Conservation (phyloP, 1,140 invertebrate genomes). For the Rhagoletis zephyria region DNA sequence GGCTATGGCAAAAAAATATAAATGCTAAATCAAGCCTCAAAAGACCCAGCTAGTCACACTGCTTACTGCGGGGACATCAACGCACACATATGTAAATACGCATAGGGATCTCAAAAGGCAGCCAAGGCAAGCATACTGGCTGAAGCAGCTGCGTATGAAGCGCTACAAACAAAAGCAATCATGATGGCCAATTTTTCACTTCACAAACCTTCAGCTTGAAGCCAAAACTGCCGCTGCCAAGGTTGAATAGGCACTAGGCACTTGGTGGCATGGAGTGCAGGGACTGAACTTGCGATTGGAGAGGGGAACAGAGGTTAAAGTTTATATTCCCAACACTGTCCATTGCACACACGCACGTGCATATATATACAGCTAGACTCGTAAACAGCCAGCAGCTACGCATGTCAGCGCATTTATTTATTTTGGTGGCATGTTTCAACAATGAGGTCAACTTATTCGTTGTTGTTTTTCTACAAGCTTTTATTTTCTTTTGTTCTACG, state of each 20-base stretch:
- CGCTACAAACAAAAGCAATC: constrained; percentile 47
- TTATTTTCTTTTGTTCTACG: neutral
- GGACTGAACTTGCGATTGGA: neutral
- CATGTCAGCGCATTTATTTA: constrained; percentile 39
- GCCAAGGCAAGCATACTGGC: neutral
- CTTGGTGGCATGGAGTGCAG: neutral
- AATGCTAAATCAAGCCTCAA: too few species aligned
- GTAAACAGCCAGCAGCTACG: neutral
- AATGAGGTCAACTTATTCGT: constrained; percentile 38
- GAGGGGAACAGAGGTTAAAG: constrained; percentile 14
- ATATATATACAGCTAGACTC: neutral
- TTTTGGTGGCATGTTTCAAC: constrained; percentile 8
- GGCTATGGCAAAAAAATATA: too few species aligned
- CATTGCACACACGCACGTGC: neutral
- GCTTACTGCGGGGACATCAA: neutral
- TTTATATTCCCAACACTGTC: neutral
- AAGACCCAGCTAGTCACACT: too few species aligned
- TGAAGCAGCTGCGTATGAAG: constrained; percentile 21
- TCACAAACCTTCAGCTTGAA: constrained; percentile 41
- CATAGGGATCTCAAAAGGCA: neutral
- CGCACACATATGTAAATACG: neutral
- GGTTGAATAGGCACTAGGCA: constrained; percentile 23
- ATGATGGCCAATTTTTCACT: constrained; percentile 48
- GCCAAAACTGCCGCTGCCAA: neutral
- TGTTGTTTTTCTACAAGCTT: neutral